These are phyloP conservation scores for Hirtodrosophila duncani DNA, from an alignment of 2,888 invertebrate species.

Conservation along the genomic window DNA sequence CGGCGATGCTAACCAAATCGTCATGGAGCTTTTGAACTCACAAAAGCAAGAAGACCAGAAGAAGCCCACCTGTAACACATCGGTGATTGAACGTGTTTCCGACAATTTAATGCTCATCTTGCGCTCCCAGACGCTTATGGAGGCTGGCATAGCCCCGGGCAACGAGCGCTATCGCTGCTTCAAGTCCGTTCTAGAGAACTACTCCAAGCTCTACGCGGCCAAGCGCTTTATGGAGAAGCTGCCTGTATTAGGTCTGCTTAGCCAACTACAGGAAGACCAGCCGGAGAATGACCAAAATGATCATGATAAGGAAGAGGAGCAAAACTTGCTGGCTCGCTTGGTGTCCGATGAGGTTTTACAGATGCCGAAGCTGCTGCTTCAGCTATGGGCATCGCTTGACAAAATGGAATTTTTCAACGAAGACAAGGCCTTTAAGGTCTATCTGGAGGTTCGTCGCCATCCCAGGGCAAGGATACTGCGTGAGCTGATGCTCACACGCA, in stretches of 20 bases:
- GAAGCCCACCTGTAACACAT: too few species aligned
- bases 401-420: constrained; percentile 58
- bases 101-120: constrained; percentile 40
- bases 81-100: constrained; percentile 48
- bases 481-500: constrained; percentile 54
- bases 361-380: constrained; percentile 44
- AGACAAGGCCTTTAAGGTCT: constrained; percentile 53
- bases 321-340: constrained; percentile 31
- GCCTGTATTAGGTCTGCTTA: constrained; percentile 23
- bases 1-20: constrained; percentile 52
- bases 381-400: constrained; percentile 46
- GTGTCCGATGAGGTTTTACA: constrained; percentile 47
- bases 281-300: too few species aligned
- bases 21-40: constrained; percentile 41
- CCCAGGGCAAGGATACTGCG: constrained; percentile 48
- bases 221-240: constrained; percentile 52
- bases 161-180: constrained; percentile 54
- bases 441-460: constrained; percentile 44
- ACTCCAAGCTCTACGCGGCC: constrained; percentile 49
- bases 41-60: constrained; percentile 11
- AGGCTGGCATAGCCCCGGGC: constrained; percentile 42
- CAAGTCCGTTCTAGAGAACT: constrained; percentile 43
- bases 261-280: background rate
- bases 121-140: constrained; percentile 39
- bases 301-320: background rate